phyloP scores from a whole-genome alignment of 2,113 vertebrate species.

The Microcebus jonahi region DNA sequence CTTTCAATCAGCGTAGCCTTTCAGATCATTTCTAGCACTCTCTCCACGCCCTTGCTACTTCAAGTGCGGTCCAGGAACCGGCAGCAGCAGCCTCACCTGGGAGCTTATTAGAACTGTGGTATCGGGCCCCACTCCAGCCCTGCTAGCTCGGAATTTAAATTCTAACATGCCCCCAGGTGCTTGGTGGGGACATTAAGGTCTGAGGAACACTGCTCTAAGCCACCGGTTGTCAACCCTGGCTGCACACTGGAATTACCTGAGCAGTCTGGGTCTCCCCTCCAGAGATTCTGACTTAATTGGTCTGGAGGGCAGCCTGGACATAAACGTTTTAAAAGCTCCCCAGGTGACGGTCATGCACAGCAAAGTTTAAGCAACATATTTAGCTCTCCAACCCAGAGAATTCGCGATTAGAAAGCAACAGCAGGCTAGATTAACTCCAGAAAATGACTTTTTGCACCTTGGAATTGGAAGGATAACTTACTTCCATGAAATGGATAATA shows the following conservation, averaged over 20 bases:
- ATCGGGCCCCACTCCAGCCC: background rate
- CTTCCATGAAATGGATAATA: background rate
- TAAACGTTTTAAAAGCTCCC: background rate
- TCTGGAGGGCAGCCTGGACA: background rate
- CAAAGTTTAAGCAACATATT: background rate
- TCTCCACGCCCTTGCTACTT: background rate
- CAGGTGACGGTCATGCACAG: background rate
- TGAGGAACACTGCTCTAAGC: background rate
- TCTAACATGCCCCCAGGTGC: background rate
- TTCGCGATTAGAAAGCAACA: conserved; percentile 18
- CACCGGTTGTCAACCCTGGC: background rate
- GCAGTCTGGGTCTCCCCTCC: background rate
- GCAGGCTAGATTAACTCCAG: background rate
- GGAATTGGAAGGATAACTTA: background rate
- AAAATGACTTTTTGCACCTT: conserved; percentile 29
- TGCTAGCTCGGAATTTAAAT: background rate
- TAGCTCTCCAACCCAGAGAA: background rate
- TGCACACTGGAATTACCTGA: background rate
- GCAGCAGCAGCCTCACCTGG: fast-evolving
- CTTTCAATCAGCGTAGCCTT: background rate
- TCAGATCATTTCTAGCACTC: background rate
- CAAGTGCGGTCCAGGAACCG: fast-evolving
- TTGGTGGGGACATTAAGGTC: no score
- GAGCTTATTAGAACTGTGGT: background rate
- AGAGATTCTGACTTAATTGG: background rate